Percentiles rank a stretch among this genome's conserved stretches.
These are phyloP conservation scores for Gobionotothen gibberifrons DNA, from an alignment of 2,797 vertebrate species.

Conservation along the genomic window DNA sequence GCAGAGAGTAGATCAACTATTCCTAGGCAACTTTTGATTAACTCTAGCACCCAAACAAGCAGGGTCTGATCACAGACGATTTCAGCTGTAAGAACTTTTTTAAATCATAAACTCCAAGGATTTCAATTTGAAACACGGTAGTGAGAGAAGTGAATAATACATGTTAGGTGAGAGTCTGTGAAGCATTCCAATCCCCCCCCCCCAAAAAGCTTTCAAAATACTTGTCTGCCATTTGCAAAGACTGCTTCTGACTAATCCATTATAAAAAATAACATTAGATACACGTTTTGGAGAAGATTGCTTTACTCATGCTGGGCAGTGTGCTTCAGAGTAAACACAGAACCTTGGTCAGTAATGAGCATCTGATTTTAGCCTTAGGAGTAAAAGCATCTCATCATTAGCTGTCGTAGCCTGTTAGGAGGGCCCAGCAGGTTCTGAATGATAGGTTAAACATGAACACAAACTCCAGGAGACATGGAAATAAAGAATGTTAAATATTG, in stretches of 20 bases:
- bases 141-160: constrained; percentile 16
- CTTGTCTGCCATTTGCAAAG: background rate
- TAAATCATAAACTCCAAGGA: constrained; percentile 3
- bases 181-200: background rate
- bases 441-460: constrained; percentile 1
- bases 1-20: background rate
- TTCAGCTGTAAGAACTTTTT: constrained; percentile 5
- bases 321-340: background rate
- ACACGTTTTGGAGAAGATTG: background rate
- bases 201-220: constrained; percentile 4
- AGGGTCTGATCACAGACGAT: constrained; percentile 7
- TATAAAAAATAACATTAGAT: background rate
- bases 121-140: constrained; percentile 4
- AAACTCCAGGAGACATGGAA: background rate
- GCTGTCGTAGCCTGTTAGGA: background rate
- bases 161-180: background rate
- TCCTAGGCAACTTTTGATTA: background rate
- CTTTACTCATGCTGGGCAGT: background rate
- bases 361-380: background rate
- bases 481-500: background rate
- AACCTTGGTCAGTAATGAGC: rapidly evolving
- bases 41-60: background rate
- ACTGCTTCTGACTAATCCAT: background rate
- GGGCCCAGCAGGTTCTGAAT: constrained; percentile 1
- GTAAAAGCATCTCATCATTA: background rate